Evolutionary conservation across 2,888 invertebrate genomes (phyloP).

Genomic region (Zaprionus lineosus): DNA sequence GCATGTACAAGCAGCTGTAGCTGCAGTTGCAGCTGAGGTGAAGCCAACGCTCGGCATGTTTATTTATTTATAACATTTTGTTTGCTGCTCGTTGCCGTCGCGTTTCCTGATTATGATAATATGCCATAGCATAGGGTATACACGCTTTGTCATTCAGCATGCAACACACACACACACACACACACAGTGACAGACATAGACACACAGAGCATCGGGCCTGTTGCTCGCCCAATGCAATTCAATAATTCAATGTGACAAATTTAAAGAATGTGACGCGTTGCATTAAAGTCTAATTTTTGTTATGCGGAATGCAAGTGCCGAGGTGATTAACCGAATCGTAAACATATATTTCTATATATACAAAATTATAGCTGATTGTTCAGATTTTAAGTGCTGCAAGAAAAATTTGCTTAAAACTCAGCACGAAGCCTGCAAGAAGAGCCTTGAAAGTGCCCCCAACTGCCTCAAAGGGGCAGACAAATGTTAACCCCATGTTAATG

Average conservation of each 20-base stretch:
- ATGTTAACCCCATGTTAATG: no score
- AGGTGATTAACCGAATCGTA: no score
- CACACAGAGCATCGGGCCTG: not conserved
- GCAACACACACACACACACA: not conserved
- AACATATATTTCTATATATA: no score
- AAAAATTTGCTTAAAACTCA: no score
- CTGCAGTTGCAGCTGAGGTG: slow-evolving; percentile 11
- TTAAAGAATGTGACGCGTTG: not conserved
- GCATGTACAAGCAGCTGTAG: slow-evolving; percentile 23
- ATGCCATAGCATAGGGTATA: slow-evolving; percentile 28
- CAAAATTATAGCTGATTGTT: no score
- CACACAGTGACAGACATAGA: not conserved
- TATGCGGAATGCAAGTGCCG: not conserved
- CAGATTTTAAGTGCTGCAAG: no score
- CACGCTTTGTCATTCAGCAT: slow-evolving; percentile 41
- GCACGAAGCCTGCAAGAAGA: no score
- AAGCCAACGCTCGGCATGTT: slow-evolving; percentile 42
- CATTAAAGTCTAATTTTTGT: no score
- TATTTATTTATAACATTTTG: slow-evolving; percentile 67
- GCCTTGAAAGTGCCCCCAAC: no score
- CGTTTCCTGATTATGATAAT: slow-evolving; percentile 66
- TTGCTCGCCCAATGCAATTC: not conserved
- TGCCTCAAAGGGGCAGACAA: no score
- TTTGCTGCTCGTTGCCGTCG: slow-evolving; percentile 56
- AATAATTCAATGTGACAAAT: not conserved